Conservation (phyloP, 2,797 vertebrate genomes). For the Dendrocincla fuliginosa region DNA sequence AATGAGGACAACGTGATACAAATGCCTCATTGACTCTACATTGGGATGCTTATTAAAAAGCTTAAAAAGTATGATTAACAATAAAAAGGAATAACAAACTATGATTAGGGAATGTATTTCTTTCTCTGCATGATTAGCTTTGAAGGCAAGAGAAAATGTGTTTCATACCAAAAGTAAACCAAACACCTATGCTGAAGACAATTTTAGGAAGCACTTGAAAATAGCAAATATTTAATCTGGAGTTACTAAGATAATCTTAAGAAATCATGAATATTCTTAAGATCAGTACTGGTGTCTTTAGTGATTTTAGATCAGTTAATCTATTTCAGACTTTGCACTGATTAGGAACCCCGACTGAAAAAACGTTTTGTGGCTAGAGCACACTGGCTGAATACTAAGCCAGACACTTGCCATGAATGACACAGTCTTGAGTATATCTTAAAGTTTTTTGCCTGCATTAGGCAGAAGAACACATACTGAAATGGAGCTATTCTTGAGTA, state of each 20-base stretch:
- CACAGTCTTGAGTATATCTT: neutral
- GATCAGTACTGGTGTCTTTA: neutral
- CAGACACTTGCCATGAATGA: neutral
- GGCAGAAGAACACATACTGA: neutral
- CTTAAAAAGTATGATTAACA: neutral
- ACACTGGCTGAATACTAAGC: neutral
- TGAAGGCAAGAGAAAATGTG: neutral
- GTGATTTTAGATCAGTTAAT: conserved; percentile 10
- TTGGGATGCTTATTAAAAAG: neutral
- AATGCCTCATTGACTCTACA: neutral
- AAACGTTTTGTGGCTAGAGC: neutral
- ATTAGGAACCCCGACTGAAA: neutral
- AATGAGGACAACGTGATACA: neutral
- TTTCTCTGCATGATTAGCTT: neutral
- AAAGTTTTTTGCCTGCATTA: neutral
- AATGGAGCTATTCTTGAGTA: neutral
- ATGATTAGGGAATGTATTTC: neutral
- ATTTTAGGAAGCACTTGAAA: conserved; percentile 17
- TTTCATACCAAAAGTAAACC: neutral
- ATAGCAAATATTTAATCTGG: conserved; percentile 15
- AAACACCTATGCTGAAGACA: neutral
- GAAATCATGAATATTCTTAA: conserved; percentile 1
- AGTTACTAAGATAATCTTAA: neutral
- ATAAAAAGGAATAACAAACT: neutral
- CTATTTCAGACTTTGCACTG: conserved; percentile 24